A percentile compares a stretch with the other conserved stretches of the same genome.
These are phyloP conservation scores for Aphelocoma californica DNA, from an alignment of 2,797 vertebrate genomes.

Conservation along the genomic window DNA sequence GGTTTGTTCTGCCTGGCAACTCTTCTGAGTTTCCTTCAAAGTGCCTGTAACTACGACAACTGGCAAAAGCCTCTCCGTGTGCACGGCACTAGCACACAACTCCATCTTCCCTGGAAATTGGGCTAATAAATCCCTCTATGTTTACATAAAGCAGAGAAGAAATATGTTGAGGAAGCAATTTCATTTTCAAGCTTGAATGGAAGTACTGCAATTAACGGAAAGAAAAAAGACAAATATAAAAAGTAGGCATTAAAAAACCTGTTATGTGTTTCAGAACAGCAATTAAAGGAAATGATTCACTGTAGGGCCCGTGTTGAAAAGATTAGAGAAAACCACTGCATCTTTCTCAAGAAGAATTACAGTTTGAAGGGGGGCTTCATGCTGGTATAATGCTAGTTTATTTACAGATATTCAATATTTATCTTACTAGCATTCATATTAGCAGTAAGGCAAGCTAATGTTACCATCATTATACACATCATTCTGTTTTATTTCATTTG, in stretches of 20 bases:
- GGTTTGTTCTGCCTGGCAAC: not conserved
- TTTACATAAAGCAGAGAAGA: constrained; percentile 41
- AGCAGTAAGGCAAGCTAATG: constrained; percentile 37
- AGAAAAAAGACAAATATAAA: constrained; percentile 56
- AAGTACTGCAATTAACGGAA: constrained; percentile 43
- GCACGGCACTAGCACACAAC: rapidly evolving
- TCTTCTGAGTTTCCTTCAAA: not conserved
- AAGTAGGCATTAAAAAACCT: constrained; percentile 39
- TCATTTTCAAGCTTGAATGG: constrained; percentile 47
- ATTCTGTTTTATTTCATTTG: constrained; percentile 37
- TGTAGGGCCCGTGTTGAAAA: not conserved
- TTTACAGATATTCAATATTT: constrained; percentile 57
- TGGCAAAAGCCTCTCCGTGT: not conserved
- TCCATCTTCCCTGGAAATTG: constrained; percentile 9
- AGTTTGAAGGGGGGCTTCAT: not conserved
- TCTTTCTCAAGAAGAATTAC: constrained; percentile 43
- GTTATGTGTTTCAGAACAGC: constrained; percentile 34
- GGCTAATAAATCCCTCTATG: not conserved
- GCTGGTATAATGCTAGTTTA: constrained; percentile 16
- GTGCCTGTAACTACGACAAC: not conserved
- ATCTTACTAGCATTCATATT: constrained; percentile 15
- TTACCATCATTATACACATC: constrained; percentile 5
- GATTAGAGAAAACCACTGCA: not conserved
- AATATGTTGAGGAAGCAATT: constrained; percentile 25
- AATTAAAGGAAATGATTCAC: constrained; percentile 53